Percentiles rank a stretch among this genome's conserved stretches.
Conservation (phyloP, 2,797 vertebrate genomes). For the Telmatherina bonti region DNA sequence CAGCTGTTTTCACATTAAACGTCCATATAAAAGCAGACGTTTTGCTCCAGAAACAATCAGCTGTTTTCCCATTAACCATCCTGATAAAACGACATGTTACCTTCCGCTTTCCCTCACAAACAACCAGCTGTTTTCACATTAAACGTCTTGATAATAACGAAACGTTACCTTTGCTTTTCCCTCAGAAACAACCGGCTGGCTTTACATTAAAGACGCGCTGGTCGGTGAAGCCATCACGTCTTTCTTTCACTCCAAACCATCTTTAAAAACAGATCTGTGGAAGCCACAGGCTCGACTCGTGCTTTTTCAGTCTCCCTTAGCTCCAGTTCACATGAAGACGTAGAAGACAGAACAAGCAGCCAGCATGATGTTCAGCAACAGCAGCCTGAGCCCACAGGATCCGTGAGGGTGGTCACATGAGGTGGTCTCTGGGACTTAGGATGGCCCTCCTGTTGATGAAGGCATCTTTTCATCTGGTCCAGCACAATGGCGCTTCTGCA, state of each 20-base stretch:
- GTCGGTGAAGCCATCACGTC: constrained; percentile 52
- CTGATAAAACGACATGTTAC: too few species aligned
- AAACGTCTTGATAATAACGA: too few species aligned
- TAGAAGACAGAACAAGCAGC: neutral
- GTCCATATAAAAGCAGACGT: too few species aligned
- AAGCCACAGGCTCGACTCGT: constrained; percentile 38
- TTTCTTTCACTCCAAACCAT: constrained; percentile 67
- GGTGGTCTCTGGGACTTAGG: constrained; percentile 26
- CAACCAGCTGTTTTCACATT: too few species aligned
- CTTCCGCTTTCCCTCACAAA: too few species aligned
- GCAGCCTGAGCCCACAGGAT: constrained; percentile 2
- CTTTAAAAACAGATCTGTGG: constrained; percentile 43
- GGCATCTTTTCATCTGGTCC: constrained; percentile 49
- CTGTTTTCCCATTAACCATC: too few species aligned
- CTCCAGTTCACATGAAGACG: constrained; percentile 16
- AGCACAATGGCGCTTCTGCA: constrained; percentile 57
- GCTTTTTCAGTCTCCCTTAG: constrained; percentile 7
- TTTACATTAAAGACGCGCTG: constrained; percentile 39
- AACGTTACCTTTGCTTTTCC: constrained; percentile 61
- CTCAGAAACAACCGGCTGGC: constrained; percentile 14
- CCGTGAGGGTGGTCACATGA: constrained; percentile 57
- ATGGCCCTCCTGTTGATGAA: constrained; percentile 39
- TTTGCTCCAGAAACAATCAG: too few species aligned
- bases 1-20: too few species aligned
- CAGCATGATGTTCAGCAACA: constrained; percentile 1